A percentile compares a stretch with the other conserved stretches of the same genome.
Evolutionary conservation across 53 echinoderm and acorn worm species (phyloP).

Genomic region (Mesocentrotus franciscanus): DNA sequence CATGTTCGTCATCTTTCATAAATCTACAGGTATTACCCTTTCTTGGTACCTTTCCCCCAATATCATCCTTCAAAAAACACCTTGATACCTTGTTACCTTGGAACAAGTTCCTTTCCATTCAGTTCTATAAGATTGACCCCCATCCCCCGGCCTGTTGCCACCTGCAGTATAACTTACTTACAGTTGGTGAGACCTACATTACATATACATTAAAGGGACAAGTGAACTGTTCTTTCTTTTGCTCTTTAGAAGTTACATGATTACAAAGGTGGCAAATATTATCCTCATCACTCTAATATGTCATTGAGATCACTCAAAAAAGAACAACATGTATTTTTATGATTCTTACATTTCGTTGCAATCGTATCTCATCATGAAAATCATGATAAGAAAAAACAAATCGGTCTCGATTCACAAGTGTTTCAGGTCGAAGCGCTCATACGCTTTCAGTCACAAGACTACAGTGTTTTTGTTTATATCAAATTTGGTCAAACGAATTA

Average conservation of each 20-base stretch:
- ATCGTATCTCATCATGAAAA: neutral
- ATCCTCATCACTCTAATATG: neutral
- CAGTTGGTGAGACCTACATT: neutral
- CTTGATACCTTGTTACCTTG: too few species aligned
- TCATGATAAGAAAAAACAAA: neutral
- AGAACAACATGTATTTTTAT: neutral
- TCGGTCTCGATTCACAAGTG: neutral
- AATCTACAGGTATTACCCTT: too few species aligned
- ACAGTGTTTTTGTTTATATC: neutral
- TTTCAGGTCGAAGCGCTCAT: neutral
- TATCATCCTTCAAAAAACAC: too few species aligned
- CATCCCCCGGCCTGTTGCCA: too few species aligned
- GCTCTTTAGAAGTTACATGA: neutral
- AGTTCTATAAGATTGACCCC: too few species aligned
- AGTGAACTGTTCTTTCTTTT: neutral
- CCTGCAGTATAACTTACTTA: too few species aligned
- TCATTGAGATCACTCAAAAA: neutral
- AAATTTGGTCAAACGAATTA: neutral
- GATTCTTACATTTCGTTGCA: constrained; percentile 12
- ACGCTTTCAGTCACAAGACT: neutral
- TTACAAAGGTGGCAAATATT: neutral
- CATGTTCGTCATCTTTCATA: too few species aligned
- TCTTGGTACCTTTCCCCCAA: too few species aligned
- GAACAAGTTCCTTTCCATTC: too few species aligned
- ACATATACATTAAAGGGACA: neutral